phyloP scores from a whole-genome alignment of 2,888 invertebrate genomes.

The Pollenia amentaria region DNA sequence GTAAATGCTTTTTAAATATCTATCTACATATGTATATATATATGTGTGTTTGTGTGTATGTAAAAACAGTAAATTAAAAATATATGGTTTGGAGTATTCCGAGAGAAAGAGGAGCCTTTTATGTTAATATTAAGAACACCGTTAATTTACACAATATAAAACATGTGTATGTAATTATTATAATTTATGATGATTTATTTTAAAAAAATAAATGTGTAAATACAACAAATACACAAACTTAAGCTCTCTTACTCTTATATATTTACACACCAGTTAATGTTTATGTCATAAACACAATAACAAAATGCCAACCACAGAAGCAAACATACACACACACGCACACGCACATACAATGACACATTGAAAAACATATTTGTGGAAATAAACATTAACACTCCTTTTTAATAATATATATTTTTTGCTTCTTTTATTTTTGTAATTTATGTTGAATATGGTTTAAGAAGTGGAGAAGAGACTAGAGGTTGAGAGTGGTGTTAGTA shows the following conservation, averaged over 20 bases:
- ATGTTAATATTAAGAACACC: constrained; percentile 55
- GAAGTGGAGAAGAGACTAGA: not conserved
- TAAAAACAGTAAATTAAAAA: not conserved
- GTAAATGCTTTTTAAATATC: constrained; percentile 25
- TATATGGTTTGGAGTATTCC: not conserved
- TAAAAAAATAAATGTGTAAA: constrained; percentile 38
- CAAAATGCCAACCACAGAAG: constrained; percentile 41
- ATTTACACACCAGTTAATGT: constrained; percentile 67
- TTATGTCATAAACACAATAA: constrained; percentile 60
- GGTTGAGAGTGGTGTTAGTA: not conserved
- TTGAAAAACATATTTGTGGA: not conserved
- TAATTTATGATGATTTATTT: constrained; percentile 73
- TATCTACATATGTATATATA: not conserved
- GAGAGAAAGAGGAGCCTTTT: constrained; percentile 14
- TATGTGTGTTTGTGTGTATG: not conserved
- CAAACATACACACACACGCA: not conserved
- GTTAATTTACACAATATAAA: constrained; percentile 67
- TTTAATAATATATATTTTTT: constrained; percentile 57
- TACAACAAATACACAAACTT: constrained; percentile 23
- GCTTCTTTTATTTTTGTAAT: constrained; percentile 19
- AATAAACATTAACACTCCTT: constrained; percentile 63
- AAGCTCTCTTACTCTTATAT: constrained; percentile 8
- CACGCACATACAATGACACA: not conserved
- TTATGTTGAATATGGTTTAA: constrained; percentile 34
- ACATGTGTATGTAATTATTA: constrained; percentile 71